These are phyloP conservation scores for Serripes groenlandicus DNA, from an alignment of 2,888 invertebrate genomes.

Conservation along the genomic window DNA sequence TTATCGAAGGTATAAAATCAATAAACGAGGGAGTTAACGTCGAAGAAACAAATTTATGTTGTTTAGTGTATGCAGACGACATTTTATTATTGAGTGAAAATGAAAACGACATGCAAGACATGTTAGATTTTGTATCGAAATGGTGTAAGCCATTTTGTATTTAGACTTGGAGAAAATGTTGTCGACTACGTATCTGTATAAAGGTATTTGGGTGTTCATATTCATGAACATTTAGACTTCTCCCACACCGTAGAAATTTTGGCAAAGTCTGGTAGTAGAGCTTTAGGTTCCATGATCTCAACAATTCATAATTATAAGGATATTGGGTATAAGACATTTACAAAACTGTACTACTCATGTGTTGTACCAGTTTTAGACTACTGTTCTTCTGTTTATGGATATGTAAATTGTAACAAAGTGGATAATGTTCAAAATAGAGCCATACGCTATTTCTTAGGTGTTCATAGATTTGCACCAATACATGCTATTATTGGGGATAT, in stretches of 20 bases:
- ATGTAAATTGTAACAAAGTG: background rate
- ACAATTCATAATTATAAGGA: conserved; percentile 44
- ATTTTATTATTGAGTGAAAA: conserved; percentile 26
- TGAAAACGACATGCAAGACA: conserved; percentile 34
- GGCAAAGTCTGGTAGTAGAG: conserved; percentile 33
- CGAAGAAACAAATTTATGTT: conserved; percentile 17
- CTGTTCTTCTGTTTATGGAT: conserved; percentile 39
- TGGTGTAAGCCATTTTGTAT: conserved; percentile 45
- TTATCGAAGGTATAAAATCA: conserved; percentile 32
- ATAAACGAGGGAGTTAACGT: conserved; percentile 28
- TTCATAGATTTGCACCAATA: conserved; percentile 39
- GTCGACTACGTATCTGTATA: conserved; percentile 33
- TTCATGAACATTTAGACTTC: conserved; percentile 35
- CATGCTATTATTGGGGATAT: conserved; percentile 36
- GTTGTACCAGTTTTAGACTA: conserved; percentile 28
- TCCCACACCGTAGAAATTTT: background rate
- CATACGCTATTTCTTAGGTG: conserved; percentile 47
- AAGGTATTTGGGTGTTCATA: conserved; percentile 53
- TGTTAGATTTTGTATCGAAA: conserved; percentile 26
- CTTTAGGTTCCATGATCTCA: conserved; percentile 30
- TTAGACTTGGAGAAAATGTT: conserved; percentile 42
- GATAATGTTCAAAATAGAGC: conserved; percentile 39
- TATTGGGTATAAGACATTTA: conserved; percentile 37
- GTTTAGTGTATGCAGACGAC: conserved; percentile 45
- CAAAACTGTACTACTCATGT: conserved; percentile 43